These are phyloP conservation scores for Tachina lurida DNA, from an alignment of 2,888 invertebrate genomes.

Conservation along the genomic window DNA sequence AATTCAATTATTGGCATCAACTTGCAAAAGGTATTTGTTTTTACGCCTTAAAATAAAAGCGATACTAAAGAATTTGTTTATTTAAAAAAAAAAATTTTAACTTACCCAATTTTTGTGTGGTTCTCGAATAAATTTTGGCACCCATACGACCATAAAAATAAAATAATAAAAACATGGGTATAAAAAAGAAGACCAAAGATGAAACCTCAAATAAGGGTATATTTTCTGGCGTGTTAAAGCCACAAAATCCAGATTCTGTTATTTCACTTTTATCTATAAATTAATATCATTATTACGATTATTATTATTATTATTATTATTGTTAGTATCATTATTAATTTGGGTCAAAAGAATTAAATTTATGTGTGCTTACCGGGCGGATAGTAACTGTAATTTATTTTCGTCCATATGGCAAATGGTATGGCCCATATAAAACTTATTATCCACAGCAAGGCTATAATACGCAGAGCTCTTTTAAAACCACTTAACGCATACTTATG, in stretches of 20 bases:
- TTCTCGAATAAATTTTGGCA: constrained; percentile 85
- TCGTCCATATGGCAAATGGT: constrained; percentile 90
- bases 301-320: too few species aligned
- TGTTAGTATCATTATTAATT: too few species aligned
- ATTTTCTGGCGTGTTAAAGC: constrained; percentile 86
- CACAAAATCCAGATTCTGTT: constrained; percentile 91
- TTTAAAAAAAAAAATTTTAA: constrained; percentile 3
- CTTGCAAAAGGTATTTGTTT: background rate
- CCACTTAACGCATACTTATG: constrained; percentile 92
- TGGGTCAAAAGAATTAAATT: background rate
- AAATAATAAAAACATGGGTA: constrained; percentile 89
- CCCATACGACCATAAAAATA: constrained; percentile 92
- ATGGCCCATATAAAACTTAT: constrained; percentile 89
- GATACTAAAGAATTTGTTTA: background rate
- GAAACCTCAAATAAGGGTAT: constrained; percentile 91
- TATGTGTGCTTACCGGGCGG: constrained; percentile 85
- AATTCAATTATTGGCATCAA: constrained; percentile 28
- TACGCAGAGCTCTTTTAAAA: constrained; percentile 90
- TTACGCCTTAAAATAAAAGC: background rate
- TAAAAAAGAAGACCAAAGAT: constrained; percentile 91
- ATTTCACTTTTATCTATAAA: constrained; percentile 83
- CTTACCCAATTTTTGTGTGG: constrained; percentile 83
- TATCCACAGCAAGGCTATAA: constrained; percentile 91
- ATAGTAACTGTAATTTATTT: constrained; percentile 89
- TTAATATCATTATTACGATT: background rate